A percentile compares a stretch with the other conserved stretches of the same genome.
phyloP scores from a whole-genome alignment of 2,113 vertebrate species.

The Odocoileus virginianus region DNA sequence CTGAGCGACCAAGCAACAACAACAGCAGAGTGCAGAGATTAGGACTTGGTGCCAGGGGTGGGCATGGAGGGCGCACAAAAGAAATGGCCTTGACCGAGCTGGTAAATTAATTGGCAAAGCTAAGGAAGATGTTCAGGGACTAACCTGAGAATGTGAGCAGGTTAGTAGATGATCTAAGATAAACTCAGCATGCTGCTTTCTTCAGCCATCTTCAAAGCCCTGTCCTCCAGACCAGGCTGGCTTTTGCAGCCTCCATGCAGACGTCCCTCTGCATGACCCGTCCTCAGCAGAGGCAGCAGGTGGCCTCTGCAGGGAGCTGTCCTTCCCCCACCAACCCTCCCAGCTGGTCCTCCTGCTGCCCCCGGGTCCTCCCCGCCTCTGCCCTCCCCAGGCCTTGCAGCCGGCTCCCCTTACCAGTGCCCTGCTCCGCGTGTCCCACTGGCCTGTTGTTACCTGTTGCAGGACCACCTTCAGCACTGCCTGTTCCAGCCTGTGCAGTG shows the following conservation, averaged over 20 bases:
- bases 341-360: neutral
- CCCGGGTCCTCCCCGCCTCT: neutral
- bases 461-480: conserved; percentile 89
- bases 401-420: neutral
- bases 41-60: neutral
- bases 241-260: neutral
- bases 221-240: neutral
- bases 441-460: neutral
- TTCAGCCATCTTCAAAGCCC: neutral
- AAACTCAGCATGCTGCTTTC: neutral
- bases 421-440: neutral
- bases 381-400: neutral
- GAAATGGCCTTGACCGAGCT: neutral
- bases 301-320: neutral
- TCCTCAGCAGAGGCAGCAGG: neutral
- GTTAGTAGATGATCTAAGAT: neutral
- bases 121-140: neutral
- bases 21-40: neutral
- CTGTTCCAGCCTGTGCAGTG: conserved; percentile 80
- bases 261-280: neutral
- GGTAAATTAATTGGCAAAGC: neutral
- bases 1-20: neutral
- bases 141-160: neutral
- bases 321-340: fast-evolving
- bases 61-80: neutral